Evolutionary conservation across 2,888 invertebrate genomes (phyloP), one percentile per base, ranked within the genome.

Genomic region (Melanostoma scalare): DNA sequence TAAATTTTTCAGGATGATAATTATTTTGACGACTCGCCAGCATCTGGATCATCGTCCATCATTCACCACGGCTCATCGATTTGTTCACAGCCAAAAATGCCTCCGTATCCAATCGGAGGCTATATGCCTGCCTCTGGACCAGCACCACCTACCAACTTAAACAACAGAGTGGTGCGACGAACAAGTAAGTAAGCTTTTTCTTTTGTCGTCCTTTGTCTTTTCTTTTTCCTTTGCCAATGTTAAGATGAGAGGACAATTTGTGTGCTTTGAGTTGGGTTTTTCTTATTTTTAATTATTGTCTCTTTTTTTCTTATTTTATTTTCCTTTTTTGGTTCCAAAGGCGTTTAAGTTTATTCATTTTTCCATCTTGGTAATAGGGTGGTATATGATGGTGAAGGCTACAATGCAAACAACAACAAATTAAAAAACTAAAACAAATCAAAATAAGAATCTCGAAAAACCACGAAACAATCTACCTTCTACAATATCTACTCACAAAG

Each of bases 51-150:
- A 46, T 71, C 86, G 67, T 75, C 86, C 71, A 67, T 86, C 58
- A 73, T 86, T 60, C 55, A 65, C 58, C 85, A 88, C 67, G 84
- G 74, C 36, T 72, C 87, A 40, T 77, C 87, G 67, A 86, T 88
- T 20, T 91, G 89, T 85, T 89, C 91, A 44, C 90, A 90, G 87
- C 90, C 90, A 76, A 89, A 90, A 87, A 90, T 90, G 90, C 90
- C 90, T 53, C 90, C 90, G 33, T 91, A 91, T 87, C 90, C 90
- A 61, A 89, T 89, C 40, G 89, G 90, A 38, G 90, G 90, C 50
- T 90, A 90, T 74, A 89, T 89, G 87, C 78, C 85, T 72, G 87
- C 87, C 73, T 86, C 86, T 71, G 86, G 86, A 78, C 87, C 86
- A 72, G 50, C 87, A 81, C 69, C 81, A 63, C 79, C 86, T 61